A percentile compares a stretch with the other conserved stretches of the same genome.
Evolutionary conservation across 2,888 invertebrate species (phyloP).

Genomic region (Andrena hattorfiana): DNA sequence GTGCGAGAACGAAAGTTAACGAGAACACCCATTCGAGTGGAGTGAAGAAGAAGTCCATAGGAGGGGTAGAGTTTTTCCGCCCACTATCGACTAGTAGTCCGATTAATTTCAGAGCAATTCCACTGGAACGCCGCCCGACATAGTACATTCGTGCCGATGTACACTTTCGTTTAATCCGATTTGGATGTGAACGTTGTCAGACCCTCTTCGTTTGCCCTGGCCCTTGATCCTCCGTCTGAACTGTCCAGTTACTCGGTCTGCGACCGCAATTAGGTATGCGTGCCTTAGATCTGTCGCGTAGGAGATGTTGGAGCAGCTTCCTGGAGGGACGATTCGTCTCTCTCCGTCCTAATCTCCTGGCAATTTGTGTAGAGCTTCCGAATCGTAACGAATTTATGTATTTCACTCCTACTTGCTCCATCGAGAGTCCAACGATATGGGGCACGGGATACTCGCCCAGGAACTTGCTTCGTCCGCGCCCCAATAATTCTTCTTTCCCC

Average conservation of each 20-base stretch:
- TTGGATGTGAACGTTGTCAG: constrained; percentile 29
- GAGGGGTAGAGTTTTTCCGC: not conserved
- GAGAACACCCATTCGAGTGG: too few relatives aligned
- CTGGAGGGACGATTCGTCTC: constrained; percentile 37
- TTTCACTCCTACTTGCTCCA: not conserved
- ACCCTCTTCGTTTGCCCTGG: constrained; percentile 13
- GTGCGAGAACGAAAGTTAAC: too few relatives aligned
- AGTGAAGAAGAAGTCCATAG: too few relatives aligned
- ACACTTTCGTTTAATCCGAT: constrained; percentile 51
- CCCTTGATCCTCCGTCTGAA: constrained; percentile 18
- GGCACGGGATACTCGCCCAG: not conserved
- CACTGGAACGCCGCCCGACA: not conserved
- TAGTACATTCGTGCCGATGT: constrained; percentile 16
- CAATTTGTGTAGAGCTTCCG: constrained; percentile 23
- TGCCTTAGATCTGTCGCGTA: constrained; percentile 32
- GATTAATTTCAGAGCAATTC: constrained; percentile 27
- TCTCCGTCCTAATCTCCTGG: constrained; percentile 27
- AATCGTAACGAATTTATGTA: not conserved
- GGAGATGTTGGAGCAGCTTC: not conserved
- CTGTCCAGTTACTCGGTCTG: constrained; percentile 6
- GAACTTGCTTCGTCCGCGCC: not conserved
- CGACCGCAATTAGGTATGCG: constrained; percentile 50
- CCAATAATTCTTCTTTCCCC: not conserved
- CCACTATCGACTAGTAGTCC: constrained; percentile 1
- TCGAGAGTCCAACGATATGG: not conserved